Conservation (phyloP, 2,888 invertebrate species). For the Lasius platythorax region DNA sequence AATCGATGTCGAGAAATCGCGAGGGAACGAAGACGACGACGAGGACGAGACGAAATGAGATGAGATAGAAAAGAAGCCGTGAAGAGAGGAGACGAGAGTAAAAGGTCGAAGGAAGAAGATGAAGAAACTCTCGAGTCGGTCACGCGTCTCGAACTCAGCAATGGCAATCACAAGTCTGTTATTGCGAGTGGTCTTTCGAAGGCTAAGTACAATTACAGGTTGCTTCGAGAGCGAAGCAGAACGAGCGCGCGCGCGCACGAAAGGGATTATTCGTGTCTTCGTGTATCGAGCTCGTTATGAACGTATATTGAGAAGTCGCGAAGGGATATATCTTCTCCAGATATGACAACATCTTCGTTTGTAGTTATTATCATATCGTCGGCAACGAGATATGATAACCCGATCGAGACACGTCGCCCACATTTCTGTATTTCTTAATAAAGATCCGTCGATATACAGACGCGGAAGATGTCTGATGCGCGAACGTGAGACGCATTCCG, state of each 20-base stretch:
- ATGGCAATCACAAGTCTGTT: slow-evolving; percentile 66
- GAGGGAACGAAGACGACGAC: slow-evolving; percentile 28
- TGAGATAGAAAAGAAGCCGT: slow-evolving; percentile 30
- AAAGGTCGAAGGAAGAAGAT: slow-evolving; percentile 34
- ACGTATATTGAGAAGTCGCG: slow-evolving; percentile 14
- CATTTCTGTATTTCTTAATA: slow-evolving; percentile 51
- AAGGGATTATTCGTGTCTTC: slow-evolving; percentile 38
- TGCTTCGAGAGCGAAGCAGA: slow-evolving; percentile 47
- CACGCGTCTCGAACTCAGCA: slow-evolving; percentile 64
- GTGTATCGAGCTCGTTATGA: slow-evolving; percentile 52
- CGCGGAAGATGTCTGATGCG: slow-evolving; percentile 24
- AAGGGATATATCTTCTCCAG: background rate
- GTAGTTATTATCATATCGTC: slow-evolving; percentile 19
- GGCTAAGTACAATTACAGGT: slow-evolving; percentile 68
- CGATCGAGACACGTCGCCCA: background rate
- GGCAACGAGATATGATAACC: background rate
- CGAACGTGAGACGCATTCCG: slow-evolving; percentile 25
- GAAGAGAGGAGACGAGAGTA: background rate
- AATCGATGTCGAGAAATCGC: slow-evolving; percentile 54
- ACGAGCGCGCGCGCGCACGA: background rate
- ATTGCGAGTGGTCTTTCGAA: slow-evolving; percentile 64
- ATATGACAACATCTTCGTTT: background rate
- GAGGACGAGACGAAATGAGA: slow-evolving; percentile 35
- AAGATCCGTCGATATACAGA: slow-evolving; percentile 23
- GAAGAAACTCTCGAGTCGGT: slow-evolving; percentile 56